Base-by-base conservation (phyloP, 2,888 invertebrate genomes). In the Caenorhabditis afra region DNA sequence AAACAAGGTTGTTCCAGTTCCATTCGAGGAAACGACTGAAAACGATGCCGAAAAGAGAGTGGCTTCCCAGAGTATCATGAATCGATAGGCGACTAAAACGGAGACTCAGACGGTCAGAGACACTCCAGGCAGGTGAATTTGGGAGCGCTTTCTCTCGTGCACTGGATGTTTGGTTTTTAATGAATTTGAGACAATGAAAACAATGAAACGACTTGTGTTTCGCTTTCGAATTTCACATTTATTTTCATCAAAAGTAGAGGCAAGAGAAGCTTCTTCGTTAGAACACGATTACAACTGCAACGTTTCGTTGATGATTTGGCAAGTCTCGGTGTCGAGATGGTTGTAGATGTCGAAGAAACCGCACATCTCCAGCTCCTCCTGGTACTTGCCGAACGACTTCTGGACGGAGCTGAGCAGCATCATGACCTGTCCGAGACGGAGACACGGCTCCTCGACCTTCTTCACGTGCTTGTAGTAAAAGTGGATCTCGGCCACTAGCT, bases 311-410 rank as follows among this genome's bases (percentile, higher is more conserved):
- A 77, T 77, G 4, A 77, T 65, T 20, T 61, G 65, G 53, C 50
- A 66, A 22, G 65, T 41, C 20, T 70, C 71, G 7, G 45, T 45
- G 44, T 77, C 70, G 53, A 77, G 39, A 29, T 66, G 41, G 10
- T 77, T 65, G 16, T 66, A 71, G n/a, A 77, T 77, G 12, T 77
- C 65, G 41, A 59, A 77, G 58, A 77, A 77, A 29, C 77, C 77
- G 55, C 77, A 71, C 70, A 77, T 61, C 44, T 77, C 65, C 53
- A 77, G 53, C 39, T 77, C 77, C 23, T 77, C 77, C 52, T 77
- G 77, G 58, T 65, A 77, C 20, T 77, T 77, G 10, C 57, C 70
- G 23, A 77, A 77, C 16, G 70, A 64, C 39, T 70, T 68, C 41
- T 77, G 76, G 10, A 76, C 58, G 0, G 76, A 68, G 10, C 64